Evolutionary conservation across 2,113 vertebrate genomes (phyloP).

Genomic region (Eclectus roratus): DNA sequence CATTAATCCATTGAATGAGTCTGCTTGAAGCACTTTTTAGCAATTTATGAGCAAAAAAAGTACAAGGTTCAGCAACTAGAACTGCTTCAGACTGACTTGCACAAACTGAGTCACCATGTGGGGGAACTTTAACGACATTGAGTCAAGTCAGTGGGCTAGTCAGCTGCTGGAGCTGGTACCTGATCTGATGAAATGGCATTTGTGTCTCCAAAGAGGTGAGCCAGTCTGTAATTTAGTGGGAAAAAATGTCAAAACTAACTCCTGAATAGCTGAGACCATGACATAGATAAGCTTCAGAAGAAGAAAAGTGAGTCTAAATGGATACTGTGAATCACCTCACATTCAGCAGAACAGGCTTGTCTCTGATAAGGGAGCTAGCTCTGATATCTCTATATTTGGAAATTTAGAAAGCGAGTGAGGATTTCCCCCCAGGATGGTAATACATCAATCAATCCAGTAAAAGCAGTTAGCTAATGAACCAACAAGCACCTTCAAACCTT

Average conservation of each 20-base stretch:
- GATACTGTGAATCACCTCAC: not conserved
- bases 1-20: not conserved
- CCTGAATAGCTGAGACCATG: not conserved
- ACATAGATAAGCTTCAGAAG: not conserved
- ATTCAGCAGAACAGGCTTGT: not conserved
- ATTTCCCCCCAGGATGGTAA: not conserved
- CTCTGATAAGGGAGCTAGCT: not conserved
- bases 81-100: not conserved
- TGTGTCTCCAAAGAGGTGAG: not conserved
- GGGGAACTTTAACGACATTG: not conserved
- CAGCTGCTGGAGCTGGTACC: not conserved
- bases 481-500: not conserved
- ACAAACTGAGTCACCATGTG: not conserved
- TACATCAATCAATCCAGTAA: not conserved
- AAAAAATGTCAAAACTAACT: not conserved
- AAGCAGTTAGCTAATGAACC: not conserved
- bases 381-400: not conserved
- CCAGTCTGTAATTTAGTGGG: not conserved
- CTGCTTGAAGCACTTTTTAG: not conserved
- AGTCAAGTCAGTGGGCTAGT: not conserved
- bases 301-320: not conserved
- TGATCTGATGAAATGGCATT: conserved; percentile 4
- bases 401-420: not conserved
- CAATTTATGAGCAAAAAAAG: not conserved
- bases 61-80: not conserved